Percentiles rank a stretch among this genome's conserved stretches.
Conservation (phyloP, 2,888 invertebrate species). For the Leucania comma region DNA sequence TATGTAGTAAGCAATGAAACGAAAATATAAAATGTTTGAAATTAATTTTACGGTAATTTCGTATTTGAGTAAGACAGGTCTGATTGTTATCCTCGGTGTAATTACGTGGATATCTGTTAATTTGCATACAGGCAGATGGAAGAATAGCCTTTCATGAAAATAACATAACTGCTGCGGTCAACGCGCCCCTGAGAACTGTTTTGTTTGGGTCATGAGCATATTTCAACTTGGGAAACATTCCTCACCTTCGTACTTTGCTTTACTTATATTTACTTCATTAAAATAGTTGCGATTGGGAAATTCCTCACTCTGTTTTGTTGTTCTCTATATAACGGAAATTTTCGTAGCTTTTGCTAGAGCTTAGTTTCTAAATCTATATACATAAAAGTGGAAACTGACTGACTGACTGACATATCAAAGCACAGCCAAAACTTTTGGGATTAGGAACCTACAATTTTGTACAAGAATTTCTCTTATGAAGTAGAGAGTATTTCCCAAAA, state of each 20-base stretch:
- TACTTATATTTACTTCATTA: neutral
- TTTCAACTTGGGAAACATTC: conserved; percentile 38
- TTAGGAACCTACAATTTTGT: too few relatives aligned
- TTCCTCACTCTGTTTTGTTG: neutral
- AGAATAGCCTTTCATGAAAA: conserved; percentile 76
- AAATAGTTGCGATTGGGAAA: neutral
- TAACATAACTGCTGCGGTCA: conserved; percentile 77
- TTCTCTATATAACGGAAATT: neutral
- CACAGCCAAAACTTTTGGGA: too few relatives aligned
- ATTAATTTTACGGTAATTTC: conserved; percentile 77
- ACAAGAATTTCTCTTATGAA: too few relatives aligned
- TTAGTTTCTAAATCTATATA: too few relatives aligned
- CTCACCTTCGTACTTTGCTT: conserved; percentile 13
- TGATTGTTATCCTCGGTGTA: conserved; percentile 76
- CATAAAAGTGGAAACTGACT: too few relatives aligned
- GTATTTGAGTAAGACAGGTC: conserved; percentile 72
- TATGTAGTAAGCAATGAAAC: conserved; percentile 36
- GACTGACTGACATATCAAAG: too few relatives aligned
- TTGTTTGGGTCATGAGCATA: conserved; percentile 54
- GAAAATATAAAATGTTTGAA: conserved; percentile 53
- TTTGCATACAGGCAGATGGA: conserved; percentile 80
- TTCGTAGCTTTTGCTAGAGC: neutral
- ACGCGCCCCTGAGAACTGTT: conserved; percentile 79
- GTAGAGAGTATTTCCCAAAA: too few relatives aligned
- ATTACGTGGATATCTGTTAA: conserved; percentile 79